Percentiles rank a stretch among this genome's conserved stretches.
Evolutionary conservation across 2,113 vertebrate species (phyloP).

Genomic region (Clarias magur): DNA sequence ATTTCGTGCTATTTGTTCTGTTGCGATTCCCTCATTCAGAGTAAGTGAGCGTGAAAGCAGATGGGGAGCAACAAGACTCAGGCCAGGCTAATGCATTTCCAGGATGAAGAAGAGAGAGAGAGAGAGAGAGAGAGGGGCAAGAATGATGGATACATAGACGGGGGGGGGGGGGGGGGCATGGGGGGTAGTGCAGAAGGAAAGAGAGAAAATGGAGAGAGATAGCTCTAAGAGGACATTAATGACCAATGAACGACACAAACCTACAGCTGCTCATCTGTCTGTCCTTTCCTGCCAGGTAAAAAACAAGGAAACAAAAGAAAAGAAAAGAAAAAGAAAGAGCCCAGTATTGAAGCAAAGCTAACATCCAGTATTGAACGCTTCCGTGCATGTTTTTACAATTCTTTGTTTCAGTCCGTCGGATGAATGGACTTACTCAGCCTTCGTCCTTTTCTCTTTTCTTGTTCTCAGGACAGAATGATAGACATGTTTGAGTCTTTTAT

Average conservation of each 20-base stretch:
- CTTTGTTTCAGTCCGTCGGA: not conserved
- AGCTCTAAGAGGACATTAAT: not conserved
- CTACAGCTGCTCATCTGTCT: slow-evolving; percentile 1
- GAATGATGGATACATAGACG: not conserved
- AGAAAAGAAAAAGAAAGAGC: too few relatives aligned
- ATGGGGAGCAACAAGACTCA: not conserved
- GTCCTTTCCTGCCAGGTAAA: slow-evolving; percentile 1
- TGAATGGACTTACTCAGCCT: not conserved
- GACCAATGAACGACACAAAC: not conserved
- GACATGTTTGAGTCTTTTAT: slow-evolving; percentile 42
- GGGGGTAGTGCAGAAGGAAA: not conserved
- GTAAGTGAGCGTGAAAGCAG: slow-evolving; percentile 51
- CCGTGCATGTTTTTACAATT: not conserved
- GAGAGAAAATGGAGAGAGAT: not conserved
- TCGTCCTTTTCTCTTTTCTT: not conserved
- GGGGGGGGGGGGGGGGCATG: too few relatives aligned
- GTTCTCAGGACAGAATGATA: slow-evolving; percentile 3
- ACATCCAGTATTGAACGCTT: not conserved
- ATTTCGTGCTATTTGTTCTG: slow-evolving; percentile 1
- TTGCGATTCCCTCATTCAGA: not conserved
- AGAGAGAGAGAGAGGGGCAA: not conserved
- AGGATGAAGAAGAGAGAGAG: not conserved
- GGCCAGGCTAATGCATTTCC: slow-evolving; percentile 12
- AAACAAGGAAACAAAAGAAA: not conserved
- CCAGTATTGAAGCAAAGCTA: not conserved